A percentile compares a stretch with the other conserved stretches of the same genome.
These are phyloP conservation scores for Tenualosa thibaudeaui DNA, from an alignment of 2,797 vertebrate species.

Conservation along the genomic window DNA sequence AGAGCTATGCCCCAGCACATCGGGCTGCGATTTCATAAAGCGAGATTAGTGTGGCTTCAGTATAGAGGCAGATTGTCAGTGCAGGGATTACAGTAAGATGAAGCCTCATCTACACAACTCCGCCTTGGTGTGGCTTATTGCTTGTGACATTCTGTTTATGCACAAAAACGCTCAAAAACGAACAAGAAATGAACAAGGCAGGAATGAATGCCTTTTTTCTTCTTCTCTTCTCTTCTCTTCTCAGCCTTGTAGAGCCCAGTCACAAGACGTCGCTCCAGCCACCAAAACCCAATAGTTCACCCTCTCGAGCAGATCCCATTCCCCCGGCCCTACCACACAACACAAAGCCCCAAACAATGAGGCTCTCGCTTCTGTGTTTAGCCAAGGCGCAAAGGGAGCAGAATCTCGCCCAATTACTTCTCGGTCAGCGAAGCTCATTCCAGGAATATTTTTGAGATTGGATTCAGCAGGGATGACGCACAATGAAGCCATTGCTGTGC, in stretches of 20 bases:
- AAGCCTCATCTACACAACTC: neutral
- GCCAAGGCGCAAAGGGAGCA: neutral
- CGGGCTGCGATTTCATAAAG: neutral
- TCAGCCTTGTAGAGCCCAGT: neutral
- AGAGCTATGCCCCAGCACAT: neutral
- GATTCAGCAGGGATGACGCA: slow-evolving; percentile 17
- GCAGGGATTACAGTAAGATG: neutral
- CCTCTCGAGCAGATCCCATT: slow-evolving; percentile 11
- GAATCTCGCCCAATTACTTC: slow-evolving; percentile 4
- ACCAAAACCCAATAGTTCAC: slow-evolving; percentile 11
- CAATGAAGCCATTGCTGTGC: slow-evolving; percentile 29
- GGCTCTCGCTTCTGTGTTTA: neutral
- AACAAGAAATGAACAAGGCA: neutral
- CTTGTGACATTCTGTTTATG: slow-evolving; percentile 25
- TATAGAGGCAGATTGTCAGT: neutral
- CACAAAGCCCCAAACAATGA: slow-evolving; percentile 30
- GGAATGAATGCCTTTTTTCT: neutral
- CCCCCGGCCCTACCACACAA: slow-evolving; percentile 15
- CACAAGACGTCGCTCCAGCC: neutral
- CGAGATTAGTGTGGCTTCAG: neutral
- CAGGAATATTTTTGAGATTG: slow-evolving; percentile 42
- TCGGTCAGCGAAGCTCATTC: slow-evolving; percentile 41
- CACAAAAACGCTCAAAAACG: neutral
- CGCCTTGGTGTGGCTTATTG: neutral
- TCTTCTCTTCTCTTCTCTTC: neutral